Percentiles rank a stretch among this genome's conserved stretches.
phyloP scores from a whole-genome alignment of 2,888 invertebrate species.

The Drosophila testacea region DNA sequence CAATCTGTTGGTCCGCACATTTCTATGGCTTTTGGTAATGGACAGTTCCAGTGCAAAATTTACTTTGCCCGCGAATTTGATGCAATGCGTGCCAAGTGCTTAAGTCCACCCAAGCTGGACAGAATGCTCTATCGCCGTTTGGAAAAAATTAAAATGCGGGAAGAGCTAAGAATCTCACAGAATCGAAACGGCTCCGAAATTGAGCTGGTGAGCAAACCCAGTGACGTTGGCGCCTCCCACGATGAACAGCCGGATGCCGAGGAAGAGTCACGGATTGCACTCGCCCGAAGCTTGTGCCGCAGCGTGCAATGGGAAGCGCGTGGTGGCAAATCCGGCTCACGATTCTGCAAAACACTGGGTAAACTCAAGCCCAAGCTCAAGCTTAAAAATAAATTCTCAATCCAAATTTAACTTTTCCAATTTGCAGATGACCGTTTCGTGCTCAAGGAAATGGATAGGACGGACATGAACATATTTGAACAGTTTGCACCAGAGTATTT shows the following conservation, averaged over 20 bases:
- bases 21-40: slow-evolving; percentile 88
- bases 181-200: slow-evolving; percentile 78
- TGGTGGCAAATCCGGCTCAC: slow-evolving; percentile 98
- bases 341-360: slow-evolving; percentile 97
- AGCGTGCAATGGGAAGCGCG: slow-evolving; percentile 96
- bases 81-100: slow-evolving; percentile 87
- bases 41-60: slow-evolving; percentile 94
- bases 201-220: slow-evolving; percentile 83
- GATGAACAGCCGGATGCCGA: slow-evolving; percentile 74
- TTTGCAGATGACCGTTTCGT: slow-evolving; percentile 95
- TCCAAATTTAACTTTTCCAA: neutral
- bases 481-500: slow-evolving; percentile 98
- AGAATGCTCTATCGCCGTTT: slow-evolving; percentile 79
- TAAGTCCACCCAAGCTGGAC: slow-evolving; percentile 80
- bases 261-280: slow-evolving; percentile 88
- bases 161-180: slow-evolving; percentile 83
- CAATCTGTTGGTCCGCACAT: slow-evolving; percentile 85
- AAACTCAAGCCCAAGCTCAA: slow-evolving; percentile 6
- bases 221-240: slow-evolving; percentile 81
- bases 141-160: slow-evolving; percentile 81
- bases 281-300: slow-evolving; percentile 93
- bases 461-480: slow-evolving; percentile 96
- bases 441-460: slow-evolving; percentile 96
- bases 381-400: neutral
- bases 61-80: slow-evolving; percentile 97